Evolutionary conservation across 2,113 vertebrate genomes (phyloP).

Genomic region (Monopterus albus): DNA sequence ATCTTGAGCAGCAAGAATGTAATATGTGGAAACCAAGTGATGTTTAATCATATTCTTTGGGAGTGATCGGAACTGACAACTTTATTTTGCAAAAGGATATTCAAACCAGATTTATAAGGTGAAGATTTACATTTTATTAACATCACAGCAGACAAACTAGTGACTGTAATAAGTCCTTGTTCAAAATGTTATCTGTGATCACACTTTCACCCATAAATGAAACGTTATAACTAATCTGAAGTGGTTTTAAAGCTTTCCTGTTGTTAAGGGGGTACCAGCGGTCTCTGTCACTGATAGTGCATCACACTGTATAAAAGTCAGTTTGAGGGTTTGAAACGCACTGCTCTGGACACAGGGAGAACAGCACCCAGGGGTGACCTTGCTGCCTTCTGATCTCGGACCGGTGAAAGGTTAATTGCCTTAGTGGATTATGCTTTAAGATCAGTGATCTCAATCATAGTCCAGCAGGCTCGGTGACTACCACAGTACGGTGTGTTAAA

Average conservation of each 20-base stretch:
- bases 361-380: conserved; percentile 82
- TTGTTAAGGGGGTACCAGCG: background rate
- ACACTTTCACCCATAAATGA: background rate
- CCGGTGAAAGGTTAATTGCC: conserved; percentile 82
- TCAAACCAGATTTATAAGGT: background rate
- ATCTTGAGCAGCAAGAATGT: conserved; percentile 10
- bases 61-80: background rate
- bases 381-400: conserved; percentile 80
- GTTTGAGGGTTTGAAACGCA: conserved; percentile 56
- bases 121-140: background rate
- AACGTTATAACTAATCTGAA: conserved; percentile 5
- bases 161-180: background rate
- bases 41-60: background rate
- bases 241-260: background rate
- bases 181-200: background rate
- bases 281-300: conserved; percentile 37
- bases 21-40: background rate
- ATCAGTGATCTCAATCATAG: conserved; percentile 76
- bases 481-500: conserved; percentile 63
- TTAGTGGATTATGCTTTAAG: conserved; percentile 82
- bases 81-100: background rate
- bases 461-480: conserved; percentile 51
- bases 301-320: conserved; percentile 58
- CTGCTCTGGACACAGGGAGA: conserved; percentile 67
- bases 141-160: background rate